Percentiles rank a stretch among this genome's conserved stretches.
phyloP scores from a whole-genome alignment of 53 echinoderm and acorn worm genomes.

The Stichopus horrens region DNA sequence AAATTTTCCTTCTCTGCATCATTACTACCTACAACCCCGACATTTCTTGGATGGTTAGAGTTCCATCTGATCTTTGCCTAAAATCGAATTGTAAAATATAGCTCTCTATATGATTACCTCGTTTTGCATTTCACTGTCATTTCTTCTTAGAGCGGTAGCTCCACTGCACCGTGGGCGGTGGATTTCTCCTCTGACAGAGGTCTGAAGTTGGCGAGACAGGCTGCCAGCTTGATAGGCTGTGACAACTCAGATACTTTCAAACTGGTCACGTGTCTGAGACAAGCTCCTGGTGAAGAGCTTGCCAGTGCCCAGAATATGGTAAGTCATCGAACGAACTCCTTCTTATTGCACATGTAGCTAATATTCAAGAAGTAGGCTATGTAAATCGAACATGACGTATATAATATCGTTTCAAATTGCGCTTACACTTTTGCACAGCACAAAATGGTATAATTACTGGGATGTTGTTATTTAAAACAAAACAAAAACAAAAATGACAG shows the following conservation, averaged over 20 bases:
- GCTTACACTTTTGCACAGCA: no score
- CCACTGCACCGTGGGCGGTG: slow-evolving; percentile 66
- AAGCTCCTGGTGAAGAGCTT: slow-evolving; percentile 24
- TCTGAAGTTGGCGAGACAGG: slow-evolving; percentile 47
- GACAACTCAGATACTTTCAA: background rate
- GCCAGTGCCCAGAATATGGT: slow-evolving; percentile 42
- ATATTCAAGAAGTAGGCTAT: no score
- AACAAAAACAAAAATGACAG: no score
- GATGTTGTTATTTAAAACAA: no score
- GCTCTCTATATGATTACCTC: no score
- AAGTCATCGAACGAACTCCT: background rate
- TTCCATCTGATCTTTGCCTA: no score
- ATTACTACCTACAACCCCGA: no score
- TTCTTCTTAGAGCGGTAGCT: slow-evolving; percentile 60
- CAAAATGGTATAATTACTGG: no score
- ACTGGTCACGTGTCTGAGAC: slow-evolving; percentile 57
- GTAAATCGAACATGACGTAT: background rate
- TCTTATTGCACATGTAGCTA: background rate
- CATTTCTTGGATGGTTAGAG: no score
- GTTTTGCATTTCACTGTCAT: background rate
- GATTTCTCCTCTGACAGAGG: slow-evolving; percentile 55
- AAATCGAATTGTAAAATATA: no score
- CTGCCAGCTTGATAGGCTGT: slow-evolving; percentile 52
- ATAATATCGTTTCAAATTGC: no score
- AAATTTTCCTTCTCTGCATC: no score